Conservation (phyloP, 1,140 invertebrate genomes). For the Acromyrmex charruanus region DNA sequence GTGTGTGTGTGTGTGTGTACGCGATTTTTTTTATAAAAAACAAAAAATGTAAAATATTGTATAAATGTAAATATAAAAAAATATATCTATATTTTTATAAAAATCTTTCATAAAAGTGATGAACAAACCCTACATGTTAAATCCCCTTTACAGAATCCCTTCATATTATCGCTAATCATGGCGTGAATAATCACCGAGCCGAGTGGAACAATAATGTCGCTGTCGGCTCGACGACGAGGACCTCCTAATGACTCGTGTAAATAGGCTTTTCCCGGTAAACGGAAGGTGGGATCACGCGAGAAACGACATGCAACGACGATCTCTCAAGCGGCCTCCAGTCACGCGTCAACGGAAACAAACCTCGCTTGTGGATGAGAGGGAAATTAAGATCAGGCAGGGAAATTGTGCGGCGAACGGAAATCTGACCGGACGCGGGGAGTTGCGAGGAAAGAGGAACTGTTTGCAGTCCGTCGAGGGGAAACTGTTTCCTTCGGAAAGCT, state of each 20-base stretch:
- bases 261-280: constrained; percentile 54
- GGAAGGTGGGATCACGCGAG: constrained; percentile 45
- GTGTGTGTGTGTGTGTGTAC: too few species aligned
- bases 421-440: background rate
- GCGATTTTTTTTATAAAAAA: background rate
- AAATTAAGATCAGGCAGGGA: constrained; percentile 43
- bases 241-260: constrained; percentile 43
- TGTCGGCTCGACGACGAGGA: background rate
- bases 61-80: background rate
- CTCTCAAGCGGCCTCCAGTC: constrained; percentile 29
- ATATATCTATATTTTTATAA: background rate
- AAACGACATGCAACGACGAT: constrained; percentile 38
- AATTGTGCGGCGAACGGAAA: constrained; percentile 38
- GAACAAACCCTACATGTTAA: too few species aligned
- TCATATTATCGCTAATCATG: background rate
- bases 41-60: background rate
- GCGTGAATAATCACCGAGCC: background rate
- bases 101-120: background rate
- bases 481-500: constrained; percentile 19
- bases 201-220: background rate
- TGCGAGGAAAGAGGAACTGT: background rate
- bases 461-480: constrained; percentile 8
- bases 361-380: constrained; percentile 14
- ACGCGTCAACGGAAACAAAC: constrained; percentile 43
- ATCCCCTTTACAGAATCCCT: background rate